Evolutionary conservation across 2,888 invertebrate genomes (phyloP).

Genomic region (Lithophane ornitopus): DNA sequence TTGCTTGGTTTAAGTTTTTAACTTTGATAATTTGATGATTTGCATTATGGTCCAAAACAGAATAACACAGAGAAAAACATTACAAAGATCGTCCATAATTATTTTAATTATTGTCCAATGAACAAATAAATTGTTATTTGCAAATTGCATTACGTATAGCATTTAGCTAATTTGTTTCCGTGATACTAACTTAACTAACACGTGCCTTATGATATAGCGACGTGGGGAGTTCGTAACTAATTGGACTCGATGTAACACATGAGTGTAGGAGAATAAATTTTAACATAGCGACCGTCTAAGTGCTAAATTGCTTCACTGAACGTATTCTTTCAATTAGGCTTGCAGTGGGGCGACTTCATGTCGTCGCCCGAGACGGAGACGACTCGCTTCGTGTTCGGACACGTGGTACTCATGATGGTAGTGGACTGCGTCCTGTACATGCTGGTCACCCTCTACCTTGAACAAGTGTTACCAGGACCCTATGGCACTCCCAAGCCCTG

Average conservation of each 20-base stretch:
- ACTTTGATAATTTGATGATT: neutral
- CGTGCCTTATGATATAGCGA: constrained; percentile 5
- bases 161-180: neutral
- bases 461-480: constrained; percentile 96
- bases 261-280: constrained; percentile 55
- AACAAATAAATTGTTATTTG: neutral
- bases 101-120: neutral
- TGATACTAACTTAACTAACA: neutral
- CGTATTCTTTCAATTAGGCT: constrained; percentile 78
- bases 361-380: constrained; percentile 92
- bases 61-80: neutral
- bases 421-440: constrained; percentile 93
- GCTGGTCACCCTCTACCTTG: constrained; percentile 95
- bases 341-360: constrained; percentile 92
- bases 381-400: constrained; percentile 92
- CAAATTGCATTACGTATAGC: neutral
- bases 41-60: neutral
- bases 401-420: constrained; percentile 93
- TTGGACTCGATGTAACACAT: constrained; percentile 33
- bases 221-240: constrained; percentile 32
- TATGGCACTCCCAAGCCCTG: constrained; percentile 95
- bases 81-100: neutral
- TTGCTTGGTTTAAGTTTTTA: constrained; percentile 3
- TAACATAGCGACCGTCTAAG: constrained; percentile 49
- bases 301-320: constrained; percentile 51